Evolutionary conservation across 2,888 invertebrate species (phyloP), one percentile per base, ranked within the genome.

Genomic region (Drymonia ruficornis): DNA sequence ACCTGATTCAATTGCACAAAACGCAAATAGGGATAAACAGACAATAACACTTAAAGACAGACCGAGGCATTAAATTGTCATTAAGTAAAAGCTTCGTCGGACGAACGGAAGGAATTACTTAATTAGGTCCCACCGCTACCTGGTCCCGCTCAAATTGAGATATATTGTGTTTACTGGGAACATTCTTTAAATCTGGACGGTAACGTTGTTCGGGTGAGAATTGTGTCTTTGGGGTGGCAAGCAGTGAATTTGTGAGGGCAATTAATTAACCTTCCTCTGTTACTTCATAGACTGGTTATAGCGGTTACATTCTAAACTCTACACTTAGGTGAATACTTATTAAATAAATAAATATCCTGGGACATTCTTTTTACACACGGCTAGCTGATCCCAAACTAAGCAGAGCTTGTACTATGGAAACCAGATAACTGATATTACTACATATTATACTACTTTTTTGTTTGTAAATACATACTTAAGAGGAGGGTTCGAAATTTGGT

Each of bases 11-110:
- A 38, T n/a, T 15, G 5, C 1, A 7, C 38, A n/a, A 12, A 7
- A 38, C 38, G 8, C n/a, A 11, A 31, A 31, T 31, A 31, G 9
- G 11, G 11, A 31, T 2, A 40, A 2, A 63, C 57, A 50, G 56
- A 64, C 65, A 71, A 74, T 78, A 83, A 77, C 78, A 76, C 70
- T 80, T 79, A 71, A 77, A 74, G 72, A 69, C 61, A 71, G 71
- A 69, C 70, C 73, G 57, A 52, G 56, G 83, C 86, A 87, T 89
- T 91, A 89, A 89, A 91, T 91, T 86, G 89, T 88, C 87, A 89
- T 91, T 90, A 89, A 83, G 81, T 83, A 78, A 86, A 83, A 81
- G 86, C 86, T 74, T 70, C 73, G 80, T 72, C 72, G 77, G 69
- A 64, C 67, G 70, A 77, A 79, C 74, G 70, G 70, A 73, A 78